Base-by-base conservation (phyloP, 2,888 invertebrate genomes). In the Cremastinae sp. region DNA sequence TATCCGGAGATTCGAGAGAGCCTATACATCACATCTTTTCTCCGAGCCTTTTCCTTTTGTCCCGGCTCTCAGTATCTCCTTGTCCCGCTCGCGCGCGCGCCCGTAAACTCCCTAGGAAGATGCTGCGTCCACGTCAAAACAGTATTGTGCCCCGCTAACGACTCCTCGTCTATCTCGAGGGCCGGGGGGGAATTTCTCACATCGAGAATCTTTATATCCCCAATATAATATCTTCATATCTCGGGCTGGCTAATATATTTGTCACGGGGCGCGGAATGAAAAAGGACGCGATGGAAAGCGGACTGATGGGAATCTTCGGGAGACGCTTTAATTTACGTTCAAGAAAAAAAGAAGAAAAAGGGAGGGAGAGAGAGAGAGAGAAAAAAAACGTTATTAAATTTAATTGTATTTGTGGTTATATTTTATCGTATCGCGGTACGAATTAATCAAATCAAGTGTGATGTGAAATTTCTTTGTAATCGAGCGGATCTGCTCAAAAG, bases 81-180 rank as follows among this genome's bases (percentile, higher is more conserved):
- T 9, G 38, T 69, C 64, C 28, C 49, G 54, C 51, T 43, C n/a
- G n/a, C n/a, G n/a, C n/a, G n/a, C n/a, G 10, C 22, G 36, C 38
- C 14, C 49, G 20, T 36, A 68, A 12, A 14, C 84, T 85, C 85
- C 83, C 72, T 79, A 79, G 68, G 18, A 61, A 22, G 72, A 66
- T 62, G 68, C 75, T 69, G 58, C 45, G 75, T 45, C 53, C 56
- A 83, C 87, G 87, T 88, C 89, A 87, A 88, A 89, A 88, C 88
- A 87, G 84, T 81, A 86, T 86, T 86, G 85, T 83, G 81, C 80
- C 71, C 78, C 81, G 80, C 84, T 88, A 88, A 87, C 86, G 87
- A 88, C 81, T 70, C 66, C 74, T 66, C 78, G 70, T 73, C 59
- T 65, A 59, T 74, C 74, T 74, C 22, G n/a, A 56, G 74, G 71